Base-by-base conservation (phyloP, 2,797 vertebrate genomes). In the Cryptoprocta ferox region DNA sequence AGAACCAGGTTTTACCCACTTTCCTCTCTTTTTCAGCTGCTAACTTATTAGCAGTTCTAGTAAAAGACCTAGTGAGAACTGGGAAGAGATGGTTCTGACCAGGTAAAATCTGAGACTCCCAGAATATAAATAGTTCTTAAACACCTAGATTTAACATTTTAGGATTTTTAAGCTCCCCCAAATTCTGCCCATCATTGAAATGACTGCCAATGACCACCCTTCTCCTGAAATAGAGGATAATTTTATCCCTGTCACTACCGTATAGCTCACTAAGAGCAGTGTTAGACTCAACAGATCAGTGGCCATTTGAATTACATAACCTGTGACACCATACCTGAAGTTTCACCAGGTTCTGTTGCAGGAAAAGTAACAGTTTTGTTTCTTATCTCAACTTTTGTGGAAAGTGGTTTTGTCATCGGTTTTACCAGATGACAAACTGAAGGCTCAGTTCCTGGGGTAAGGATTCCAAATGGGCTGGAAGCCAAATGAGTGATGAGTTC, bases 281-380 rank as follows among this genome's bases (percentile, higher is more conserved):
- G 42, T 48, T 32, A 73, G 28, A 80, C 4, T 73, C 45, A n/a
- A 37, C 11, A 50, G 3, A 80, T 21, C 21, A 26, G 53, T 7
- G 56, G 37, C 48, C 4, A 11, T 63, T 32, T 39, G 28, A 93
- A 81, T 65, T 56, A 65, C 1, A 0, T 5, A 86, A 89, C 84
- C 71, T 85, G 61, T 32, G 82, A 92, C 63, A 11, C n/a, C 63
- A 97, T 98, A 99, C 99, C 99, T 99, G 99, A 99, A 73, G 98
- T 99, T 97, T 99, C 98, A 90, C 99, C 99, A 73, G 99, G 98
- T 75, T 89, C 95, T 28, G 99, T 99, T 94, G 97, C 56, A 76
- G 99, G 99, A 98, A 99, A 99, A 89, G 98, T 89, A 61, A 99
- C 59, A 11, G 98, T 99, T 97, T 98, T 99, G 96, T 98, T 99